Evolutionary conservation across 2,113 vertebrate genomes (phyloP), one percentile per base, ranked within the genome.

Genomic region (Plecturocebus donacophilus): DNA sequence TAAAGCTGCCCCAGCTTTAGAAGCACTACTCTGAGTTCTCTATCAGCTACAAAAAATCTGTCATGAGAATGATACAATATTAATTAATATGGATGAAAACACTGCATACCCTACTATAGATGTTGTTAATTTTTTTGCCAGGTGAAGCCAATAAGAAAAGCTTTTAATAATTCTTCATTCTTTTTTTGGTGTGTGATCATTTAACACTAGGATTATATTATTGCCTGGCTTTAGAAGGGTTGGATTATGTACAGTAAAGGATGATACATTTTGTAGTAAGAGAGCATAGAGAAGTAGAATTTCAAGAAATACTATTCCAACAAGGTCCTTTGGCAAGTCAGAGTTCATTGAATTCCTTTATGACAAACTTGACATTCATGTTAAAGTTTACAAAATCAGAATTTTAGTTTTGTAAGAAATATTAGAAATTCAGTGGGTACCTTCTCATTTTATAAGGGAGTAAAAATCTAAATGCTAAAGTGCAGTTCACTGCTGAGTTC

Each of bases 321-420:
- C 21, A 77, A 93, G 42, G 16, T 45, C 68, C 64, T 91, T 80
- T 86, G 71, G 40, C 91, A 73, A 75, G 86, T 71, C 83, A 79
- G 40, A 49, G 47, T 97, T 96, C 73, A 73, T 38, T 7, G 42
- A 90, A 83, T 83, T 91, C 30, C 49, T 80, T 89, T 97, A 70
- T 94, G 91, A 90, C 47, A 87, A 91, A 75, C 70, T 81, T 61
- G 56, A 82, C 47, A 23, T 95, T 94, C 52, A 52, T 90, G 83
- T 89, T 87, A 93, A 79, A 91, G 42, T n/a, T 95, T 97, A 94
- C 6, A 81, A 90, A 95, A 91, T 89, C 45, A 38, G 61, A 81
- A 92, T 96, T 95, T 97, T 79, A 66, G 27, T 86, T 94, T n/a
- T 86, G 13, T 1, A 61, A 64, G 68, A 95, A 91, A 66, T 82